Conservation (phyloP, 2,888 invertebrate genomes). For the Nymphalis c-album region DNA sequence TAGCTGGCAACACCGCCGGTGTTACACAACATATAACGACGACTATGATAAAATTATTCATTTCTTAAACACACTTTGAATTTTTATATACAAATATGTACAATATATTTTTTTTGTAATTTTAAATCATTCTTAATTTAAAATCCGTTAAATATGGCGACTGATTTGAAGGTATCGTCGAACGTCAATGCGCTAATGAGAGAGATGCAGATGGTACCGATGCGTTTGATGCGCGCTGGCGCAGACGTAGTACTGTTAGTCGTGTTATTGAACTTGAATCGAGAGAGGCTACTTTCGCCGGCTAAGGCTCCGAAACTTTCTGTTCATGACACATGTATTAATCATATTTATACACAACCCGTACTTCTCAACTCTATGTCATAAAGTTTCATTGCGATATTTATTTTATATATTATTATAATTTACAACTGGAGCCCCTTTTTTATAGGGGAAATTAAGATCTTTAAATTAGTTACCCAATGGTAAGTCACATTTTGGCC, state of each 20-base stretch:
- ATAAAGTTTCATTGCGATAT: too few species aligned
- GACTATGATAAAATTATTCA: constrained; percentile 50
- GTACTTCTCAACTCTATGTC: neutral
- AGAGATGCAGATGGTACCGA: constrained; percentile 13
- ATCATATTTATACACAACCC: neutral
- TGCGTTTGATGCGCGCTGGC: constrained; percentile 45
- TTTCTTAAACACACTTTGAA: constrained; percentile 39
- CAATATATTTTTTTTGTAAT: neutral
- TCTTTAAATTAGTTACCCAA: too few species aligned
- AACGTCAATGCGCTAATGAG: constrained; percentile 3
- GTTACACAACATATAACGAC: constrained; percentile 55
- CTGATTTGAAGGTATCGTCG: neutral
- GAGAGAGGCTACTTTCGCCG: constrained; percentile 70
- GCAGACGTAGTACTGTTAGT: constrained; percentile 62
- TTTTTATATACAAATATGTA: neutral
- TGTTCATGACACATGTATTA: constrained; percentile 26
- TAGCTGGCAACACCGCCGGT: constrained; percentile 66
- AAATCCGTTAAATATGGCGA: neutral
- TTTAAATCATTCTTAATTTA: constrained; percentile 31
- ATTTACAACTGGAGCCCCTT: too few species aligned
- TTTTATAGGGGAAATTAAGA: too few species aligned
- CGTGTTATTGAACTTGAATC: constrained; percentile 76
- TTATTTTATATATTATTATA: too few species aligned
- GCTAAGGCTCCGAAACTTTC: constrained; percentile 56
- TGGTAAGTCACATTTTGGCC: too few species aligned